phyloP scores from a whole-genome alignment of 2,888 invertebrate genomes.

The Amphiduros pacificus region DNA sequence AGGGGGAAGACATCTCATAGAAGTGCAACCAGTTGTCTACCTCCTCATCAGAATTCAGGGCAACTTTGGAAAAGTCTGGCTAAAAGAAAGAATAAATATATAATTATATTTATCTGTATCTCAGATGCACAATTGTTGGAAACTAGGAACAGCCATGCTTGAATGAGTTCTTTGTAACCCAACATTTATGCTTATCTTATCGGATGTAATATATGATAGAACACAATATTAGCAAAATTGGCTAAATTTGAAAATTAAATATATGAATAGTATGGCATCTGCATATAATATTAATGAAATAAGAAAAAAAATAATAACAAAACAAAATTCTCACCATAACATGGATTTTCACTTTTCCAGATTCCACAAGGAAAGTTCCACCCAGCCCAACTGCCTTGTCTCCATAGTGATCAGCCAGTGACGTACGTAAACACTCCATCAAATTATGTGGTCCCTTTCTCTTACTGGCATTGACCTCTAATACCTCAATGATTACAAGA shows the following conservation, averaged over 20 bases:
- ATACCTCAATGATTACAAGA: conserved; percentile 65
- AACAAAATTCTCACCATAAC: conserved; percentile 76
- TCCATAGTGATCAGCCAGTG: conserved; percentile 68
- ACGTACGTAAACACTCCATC: conserved; percentile 55
- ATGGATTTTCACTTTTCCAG: conserved; percentile 85
- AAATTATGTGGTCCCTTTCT: conserved; percentile 59
- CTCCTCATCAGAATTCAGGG: conserved; percentile 73
- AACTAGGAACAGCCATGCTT: too few species aligned
- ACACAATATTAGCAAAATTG: too few species aligned
- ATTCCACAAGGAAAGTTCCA: conserved; percentile 81
- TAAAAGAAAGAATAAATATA: conserved; percentile 30
- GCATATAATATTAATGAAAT: too few species aligned
- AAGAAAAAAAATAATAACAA: too few species aligned
- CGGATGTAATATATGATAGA: too few species aligned
- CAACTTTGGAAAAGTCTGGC: conserved; percentile 81
- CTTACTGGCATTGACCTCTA: conserved; percentile 60
- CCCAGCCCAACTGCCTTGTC: conserved; percentile 81
- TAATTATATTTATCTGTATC: too few species aligned
- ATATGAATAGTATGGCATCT: too few species aligned
- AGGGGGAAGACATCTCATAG: conserved; percentile 86
- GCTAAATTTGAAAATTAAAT: too few species aligned
- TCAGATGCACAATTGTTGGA: too few species aligned
- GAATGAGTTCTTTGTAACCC: too few species aligned
- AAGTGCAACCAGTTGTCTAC: conserved; percentile 88
- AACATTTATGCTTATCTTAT: too few species aligned